Evolutionary conservation across 2,797 vertebrate genomes (phyloP).

Genomic region (Cossypha dichroa): DNA sequence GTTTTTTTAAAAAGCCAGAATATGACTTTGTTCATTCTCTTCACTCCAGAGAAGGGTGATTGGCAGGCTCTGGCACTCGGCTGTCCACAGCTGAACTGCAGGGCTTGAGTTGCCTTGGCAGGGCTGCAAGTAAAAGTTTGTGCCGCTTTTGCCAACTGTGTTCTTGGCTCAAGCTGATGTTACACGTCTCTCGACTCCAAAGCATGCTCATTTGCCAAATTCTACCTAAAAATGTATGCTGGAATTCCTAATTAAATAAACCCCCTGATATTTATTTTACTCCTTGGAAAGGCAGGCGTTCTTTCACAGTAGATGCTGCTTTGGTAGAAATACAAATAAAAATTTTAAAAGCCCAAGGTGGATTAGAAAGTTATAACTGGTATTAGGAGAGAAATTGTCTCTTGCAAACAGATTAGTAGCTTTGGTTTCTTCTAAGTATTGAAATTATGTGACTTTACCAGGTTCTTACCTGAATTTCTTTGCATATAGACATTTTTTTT

Average conservation of each 20-base stretch:
- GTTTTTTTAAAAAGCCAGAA: neutral
- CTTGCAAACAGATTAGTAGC: neutral
- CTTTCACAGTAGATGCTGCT: neutral
- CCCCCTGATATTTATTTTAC: neutral
- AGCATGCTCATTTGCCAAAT: conserved; percentile 20
- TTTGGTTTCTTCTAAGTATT: neutral
- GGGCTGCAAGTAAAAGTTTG: neutral
- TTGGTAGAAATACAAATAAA: neutral
- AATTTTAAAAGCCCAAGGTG: neutral
- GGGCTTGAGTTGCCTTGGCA: conserved; percentile 42
- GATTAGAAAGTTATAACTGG: neutral
- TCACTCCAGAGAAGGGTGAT: neutral
- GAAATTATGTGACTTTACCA: neutral
- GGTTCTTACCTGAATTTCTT: neutral
- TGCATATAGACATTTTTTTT: neutral
- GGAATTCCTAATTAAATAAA: conserved; percentile 58
- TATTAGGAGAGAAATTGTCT: neutral
- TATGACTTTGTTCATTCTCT: neutral
- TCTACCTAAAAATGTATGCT: conserved; percentile 36
- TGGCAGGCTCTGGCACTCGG: neutral
- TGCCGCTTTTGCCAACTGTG: conserved; percentile 18
- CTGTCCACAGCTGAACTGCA: conserved; percentile 21
- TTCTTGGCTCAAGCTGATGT: conserved; percentile 45
- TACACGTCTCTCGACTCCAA: conserved; percentile 15
- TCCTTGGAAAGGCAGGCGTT: neutral